These are phyloP conservation scores for Enteromius thamalakanensis DNA, from an alignment of 2,797 vertebrate species.

Conservation along the genomic window DNA sequence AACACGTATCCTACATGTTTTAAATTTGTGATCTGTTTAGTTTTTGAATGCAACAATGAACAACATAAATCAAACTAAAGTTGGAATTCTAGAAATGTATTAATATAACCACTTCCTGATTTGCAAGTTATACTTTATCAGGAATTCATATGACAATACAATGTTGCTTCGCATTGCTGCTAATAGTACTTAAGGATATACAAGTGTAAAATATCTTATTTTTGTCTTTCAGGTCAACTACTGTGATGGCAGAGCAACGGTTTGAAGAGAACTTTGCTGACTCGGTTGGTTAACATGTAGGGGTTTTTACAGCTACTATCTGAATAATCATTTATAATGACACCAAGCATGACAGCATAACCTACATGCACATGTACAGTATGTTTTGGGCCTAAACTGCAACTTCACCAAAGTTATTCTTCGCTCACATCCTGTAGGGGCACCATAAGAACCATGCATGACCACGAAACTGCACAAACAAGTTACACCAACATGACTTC, in stretches of 20 bases:
- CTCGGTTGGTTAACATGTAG: neutral
- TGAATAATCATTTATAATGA: neutral
- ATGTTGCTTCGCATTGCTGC: neutral
- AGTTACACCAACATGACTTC: conserved; percentile 27
- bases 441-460: conserved; percentile 36
- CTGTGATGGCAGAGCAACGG: neutral
- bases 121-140: neutral
- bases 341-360: neutral
- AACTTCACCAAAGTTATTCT: conserved; percentile 8
- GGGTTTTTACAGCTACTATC: neutral
- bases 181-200: too few species aligned
- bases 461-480: conserved; percentile 44
- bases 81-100: neutral
- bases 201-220: neutral
- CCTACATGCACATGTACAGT: neutral
- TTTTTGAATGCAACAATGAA: neutral
- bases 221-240: neutral
- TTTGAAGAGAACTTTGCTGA: neutral
- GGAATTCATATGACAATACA: neutral
- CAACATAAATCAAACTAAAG: neutral
- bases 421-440: conserved; percentile 31
- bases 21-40: neutral
- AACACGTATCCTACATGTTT: neutral
- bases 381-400: neutral
- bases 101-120: neutral